Evolutionary conservation across 2,888 invertebrate species (phyloP).

Genomic region (Cantharis rufa): DNA sequence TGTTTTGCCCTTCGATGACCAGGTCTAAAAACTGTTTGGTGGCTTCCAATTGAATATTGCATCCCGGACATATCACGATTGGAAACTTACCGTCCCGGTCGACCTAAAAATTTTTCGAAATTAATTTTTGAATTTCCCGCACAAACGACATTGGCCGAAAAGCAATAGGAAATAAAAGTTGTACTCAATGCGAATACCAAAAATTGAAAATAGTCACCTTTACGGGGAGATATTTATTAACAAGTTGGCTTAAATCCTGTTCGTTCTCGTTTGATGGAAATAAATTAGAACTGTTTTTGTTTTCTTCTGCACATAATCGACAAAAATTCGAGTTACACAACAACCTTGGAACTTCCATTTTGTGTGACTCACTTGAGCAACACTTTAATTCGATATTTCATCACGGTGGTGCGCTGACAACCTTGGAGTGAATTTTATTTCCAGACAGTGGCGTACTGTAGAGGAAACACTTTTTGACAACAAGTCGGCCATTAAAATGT

Average conservation of each 20-base stretch:
- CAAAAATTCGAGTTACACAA: slow-evolving; percentile 73
- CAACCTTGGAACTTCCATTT: slow-evolving; percentile 33
- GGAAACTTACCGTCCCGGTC: slow-evolving; percentile 72
- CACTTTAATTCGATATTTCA: background rate
- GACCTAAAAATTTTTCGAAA: slow-evolving; percentile 60
- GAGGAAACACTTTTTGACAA: background rate
- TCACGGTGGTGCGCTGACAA: background rate
- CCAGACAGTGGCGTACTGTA: background rate
- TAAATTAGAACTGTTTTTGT: slow-evolving; percentile 69
- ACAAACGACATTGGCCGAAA: slow-evolving; percentile 17
- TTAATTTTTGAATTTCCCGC: slow-evolving; percentile 43
- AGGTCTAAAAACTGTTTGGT: slow-evolving; percentile 75
- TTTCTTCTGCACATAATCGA: slow-evolving; percentile 76
- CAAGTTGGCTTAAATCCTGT: slow-evolving; percentile 65
- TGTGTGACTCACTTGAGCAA: background rate
- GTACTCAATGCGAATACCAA: slow-evolving; percentile 39
- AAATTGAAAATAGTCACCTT: slow-evolving; percentile 61
- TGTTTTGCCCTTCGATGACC: slow-evolving; percentile 71
- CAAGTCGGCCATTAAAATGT: no score
- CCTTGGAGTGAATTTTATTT: background rate
- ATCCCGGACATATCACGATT: slow-evolving; percentile 75
- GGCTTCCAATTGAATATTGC: slow-evolving; percentile 75
- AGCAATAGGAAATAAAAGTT: slow-evolving; percentile 47
- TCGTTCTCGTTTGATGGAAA: slow-evolving; percentile 64
- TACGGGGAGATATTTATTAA: slow-evolving; percentile 75